phyloP scores from a whole-genome alignment of 2,888 invertebrate species.

The Thereva nobilitata region DNA sequence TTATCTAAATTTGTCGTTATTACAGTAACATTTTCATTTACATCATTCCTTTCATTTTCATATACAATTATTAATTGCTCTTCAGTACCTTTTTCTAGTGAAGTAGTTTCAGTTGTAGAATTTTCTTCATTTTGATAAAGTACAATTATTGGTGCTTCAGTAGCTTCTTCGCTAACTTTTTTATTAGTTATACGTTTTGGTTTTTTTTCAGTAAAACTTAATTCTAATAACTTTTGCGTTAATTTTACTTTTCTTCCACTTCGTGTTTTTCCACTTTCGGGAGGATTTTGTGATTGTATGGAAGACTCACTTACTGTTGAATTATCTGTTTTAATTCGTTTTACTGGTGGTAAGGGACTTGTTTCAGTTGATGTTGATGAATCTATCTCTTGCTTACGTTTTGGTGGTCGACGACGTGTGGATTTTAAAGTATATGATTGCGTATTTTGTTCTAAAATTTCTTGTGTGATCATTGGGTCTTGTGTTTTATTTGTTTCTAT shows the following conservation, averaged over 20 bases:
- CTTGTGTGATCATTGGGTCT: too few species aligned
- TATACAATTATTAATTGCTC: not conserved
- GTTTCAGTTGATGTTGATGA: not conserved
- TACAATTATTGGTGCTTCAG: too few species aligned
- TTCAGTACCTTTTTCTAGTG: not conserved
- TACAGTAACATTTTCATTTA: not conserved
- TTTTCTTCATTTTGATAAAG: not conserved
- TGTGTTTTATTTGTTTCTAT: too few species aligned
- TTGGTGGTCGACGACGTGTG: too few species aligned
- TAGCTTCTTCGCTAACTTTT: not conserved
- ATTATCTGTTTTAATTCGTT: too few species aligned
- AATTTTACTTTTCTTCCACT: slow-evolving; percentile 23
- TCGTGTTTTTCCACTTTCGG: not conserved
- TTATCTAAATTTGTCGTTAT: not conserved
- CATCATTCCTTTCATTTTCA: not conserved
- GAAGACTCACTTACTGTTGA: too few species aligned
- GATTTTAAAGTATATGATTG: too few species aligned
- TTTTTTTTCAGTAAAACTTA: not conserved
- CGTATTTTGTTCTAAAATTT: too few species aligned
- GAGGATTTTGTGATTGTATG: too few species aligned
- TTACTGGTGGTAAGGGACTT: too few species aligned
- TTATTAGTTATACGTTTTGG: not conserved
- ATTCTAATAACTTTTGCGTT: slow-evolving; percentile 9
- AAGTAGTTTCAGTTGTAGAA: not conserved
- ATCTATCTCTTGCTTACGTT: too few species aligned